phyloP scores from a whole-genome alignment of 2,113 vertebrate species.

The Eupsittula cactorum region DNA sequence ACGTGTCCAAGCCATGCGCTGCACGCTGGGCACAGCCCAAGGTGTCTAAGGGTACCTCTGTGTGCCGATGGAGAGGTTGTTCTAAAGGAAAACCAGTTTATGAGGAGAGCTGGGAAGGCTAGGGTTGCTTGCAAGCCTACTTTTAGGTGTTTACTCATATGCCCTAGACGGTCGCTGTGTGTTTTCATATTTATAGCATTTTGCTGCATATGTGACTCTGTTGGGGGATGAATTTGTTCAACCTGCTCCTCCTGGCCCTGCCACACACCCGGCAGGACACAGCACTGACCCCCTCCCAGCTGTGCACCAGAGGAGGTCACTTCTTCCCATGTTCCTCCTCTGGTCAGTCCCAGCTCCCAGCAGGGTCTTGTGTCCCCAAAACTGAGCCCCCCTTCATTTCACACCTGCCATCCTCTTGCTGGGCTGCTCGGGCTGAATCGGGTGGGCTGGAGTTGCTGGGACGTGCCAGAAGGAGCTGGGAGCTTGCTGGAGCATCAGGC shows the following conservation, averaged over 20 bases:
- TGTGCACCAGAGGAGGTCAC: rapidly evolving
- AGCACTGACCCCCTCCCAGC: rapidly evolving
- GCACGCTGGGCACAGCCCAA: neutral
- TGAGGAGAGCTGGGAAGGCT: neutral
- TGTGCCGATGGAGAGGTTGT: neutral
- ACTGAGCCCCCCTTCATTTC: rapidly evolving
- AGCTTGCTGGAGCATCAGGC: rapidly evolving
- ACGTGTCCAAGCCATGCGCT: rapidly evolving
- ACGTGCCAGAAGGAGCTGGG: neutral
- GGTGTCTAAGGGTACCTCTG: neutral
- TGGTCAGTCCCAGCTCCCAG: neutral
- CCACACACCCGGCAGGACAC: rapidly evolving
- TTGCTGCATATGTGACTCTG: rapidly evolving
- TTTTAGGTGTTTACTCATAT: neutral
- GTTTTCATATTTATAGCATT: neutral
- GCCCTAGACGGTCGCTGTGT: neutral
- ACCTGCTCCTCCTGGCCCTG: too few relatives aligned
- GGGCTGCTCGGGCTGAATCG: rapidly evolving
- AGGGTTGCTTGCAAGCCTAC: neutral
- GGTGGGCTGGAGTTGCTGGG: neutral
- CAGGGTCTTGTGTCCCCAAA: rapidly evolving
- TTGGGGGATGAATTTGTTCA: neutral
- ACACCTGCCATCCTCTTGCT: rapidly evolving
- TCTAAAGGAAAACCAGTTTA: neutral
- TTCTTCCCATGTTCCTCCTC: neutral